Conservation (phyloP, 2,113 vertebrate species). For the Cinclus mexicanus region DNA sequence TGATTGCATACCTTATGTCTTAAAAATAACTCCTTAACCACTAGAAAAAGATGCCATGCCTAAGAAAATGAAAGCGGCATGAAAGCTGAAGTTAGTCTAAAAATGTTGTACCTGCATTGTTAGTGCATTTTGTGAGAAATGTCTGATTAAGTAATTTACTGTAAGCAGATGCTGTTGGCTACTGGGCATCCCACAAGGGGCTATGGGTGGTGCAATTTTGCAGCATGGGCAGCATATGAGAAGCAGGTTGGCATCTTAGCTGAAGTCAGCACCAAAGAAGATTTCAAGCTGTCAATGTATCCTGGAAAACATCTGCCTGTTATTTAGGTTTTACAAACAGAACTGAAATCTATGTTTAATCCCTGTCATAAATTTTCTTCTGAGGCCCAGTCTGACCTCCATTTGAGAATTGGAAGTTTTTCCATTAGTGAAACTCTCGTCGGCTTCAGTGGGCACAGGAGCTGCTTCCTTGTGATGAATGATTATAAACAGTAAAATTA, state of each 20-base stretch:
- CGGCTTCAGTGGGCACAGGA: not conserved
- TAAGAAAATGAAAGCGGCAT: not conserved
- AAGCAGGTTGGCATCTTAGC: not conserved
- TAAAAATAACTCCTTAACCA: constrained; percentile 44
- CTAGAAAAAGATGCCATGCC: not conserved
- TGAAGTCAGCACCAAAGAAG: not conserved
- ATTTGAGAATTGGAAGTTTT: not conserved
- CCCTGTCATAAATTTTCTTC: not conserved
- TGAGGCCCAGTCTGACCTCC: not conserved
- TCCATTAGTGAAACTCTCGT: not conserved
- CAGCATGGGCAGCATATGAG: rapidly evolving
- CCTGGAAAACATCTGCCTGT: not conserved
- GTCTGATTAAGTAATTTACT: not conserved
- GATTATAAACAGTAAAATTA: not conserved
- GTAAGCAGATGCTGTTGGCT: not conserved
- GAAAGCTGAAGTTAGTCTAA: not conserved
- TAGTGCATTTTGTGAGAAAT: constrained; percentile 4
- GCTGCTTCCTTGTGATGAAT: not conserved
- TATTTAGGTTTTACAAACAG: constrained; percentile 8
- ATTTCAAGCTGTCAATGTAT: not conserved
- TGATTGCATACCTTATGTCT: not conserved
- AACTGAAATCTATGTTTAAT: not conserved
- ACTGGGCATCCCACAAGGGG: rapidly evolving
- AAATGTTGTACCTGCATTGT: not conserved
- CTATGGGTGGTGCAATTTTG: not conserved